phyloP scores from a whole-genome alignment of 2,888 invertebrate genomes.

The Meta bourneti region DNA sequence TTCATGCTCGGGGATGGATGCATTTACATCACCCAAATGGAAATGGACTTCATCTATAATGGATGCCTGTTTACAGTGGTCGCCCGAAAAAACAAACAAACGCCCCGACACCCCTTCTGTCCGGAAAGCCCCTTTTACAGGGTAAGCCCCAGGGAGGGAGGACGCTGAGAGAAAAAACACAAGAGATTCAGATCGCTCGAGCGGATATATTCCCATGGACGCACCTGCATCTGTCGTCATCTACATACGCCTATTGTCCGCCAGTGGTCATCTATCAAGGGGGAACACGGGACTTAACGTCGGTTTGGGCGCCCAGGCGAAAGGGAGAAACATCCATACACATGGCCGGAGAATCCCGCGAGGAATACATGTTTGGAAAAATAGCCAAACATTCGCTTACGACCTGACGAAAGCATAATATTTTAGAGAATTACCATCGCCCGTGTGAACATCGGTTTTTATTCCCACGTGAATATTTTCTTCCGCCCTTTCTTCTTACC shows the following conservation, averaged over 20 bases:
- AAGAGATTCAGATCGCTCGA: conserved; percentile 57
- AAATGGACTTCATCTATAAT: conserved; percentile 76
- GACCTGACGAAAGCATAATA: conserved; percentile 70
- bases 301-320: conserved; percentile 35
- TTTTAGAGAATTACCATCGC: conserved; percentile 70
- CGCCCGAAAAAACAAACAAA: conserved; percentile 39
- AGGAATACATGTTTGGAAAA: conserved; percentile 70
- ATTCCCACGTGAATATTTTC: conserved; percentile 73
- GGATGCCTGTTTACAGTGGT: conserved; percentile 73
- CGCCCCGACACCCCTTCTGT: conserved; percentile 55
- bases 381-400: conserved; percentile 46
- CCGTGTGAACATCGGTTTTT: conserved; percentile 63
- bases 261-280: conserved; percentile 72
- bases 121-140: conserved; percentile 26
- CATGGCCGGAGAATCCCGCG: conserved; percentile 8
- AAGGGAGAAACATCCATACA: conserved; percentile 57
- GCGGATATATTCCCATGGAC: conserved; percentile 70
- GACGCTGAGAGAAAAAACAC: conserved; percentile 38
- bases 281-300: conserved; percentile 56
- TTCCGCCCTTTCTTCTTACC: conserved; percentile 13
- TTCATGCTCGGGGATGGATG: conserved; percentile 66
- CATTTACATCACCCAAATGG: conserved; percentile 74
- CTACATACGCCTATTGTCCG: conserved; percentile 71
- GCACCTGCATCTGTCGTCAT: conserved; percentile 74
- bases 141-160: conserved; percentile 10